Base-by-base conservation (phyloP, 2,113 vertebrate genomes). In the Gallinago jamesoni region DNA sequence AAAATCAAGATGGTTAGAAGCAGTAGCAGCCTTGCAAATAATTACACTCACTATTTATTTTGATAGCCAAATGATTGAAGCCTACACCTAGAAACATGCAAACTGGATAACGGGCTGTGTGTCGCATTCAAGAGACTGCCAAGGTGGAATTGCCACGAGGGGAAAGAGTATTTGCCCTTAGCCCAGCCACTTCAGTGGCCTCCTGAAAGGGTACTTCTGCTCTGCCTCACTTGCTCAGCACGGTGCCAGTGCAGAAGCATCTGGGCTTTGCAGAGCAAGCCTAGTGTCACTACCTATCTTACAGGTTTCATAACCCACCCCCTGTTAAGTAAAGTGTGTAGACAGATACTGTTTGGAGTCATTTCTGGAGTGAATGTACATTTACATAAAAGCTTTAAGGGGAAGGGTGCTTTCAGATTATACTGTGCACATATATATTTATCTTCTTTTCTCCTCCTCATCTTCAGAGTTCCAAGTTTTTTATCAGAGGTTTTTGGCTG, bases 131-230 rank as follows among this genome's bases (percentile, higher is more conserved):
- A 37, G 57, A 24, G 47, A 59, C 82, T 17, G 57, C 37, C 21
- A 5, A 45, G 57, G 57, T 2, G 2, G 28, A 55, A 23, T 59
- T 50, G 24, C 24, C 30, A 11, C 6, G 18, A 10, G 23, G 48
- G 39, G 12, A 57, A 43, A 12, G 24, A 13, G 25, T 1, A 1
- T 21, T 35, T 1, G 4, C 19, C 35, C 14, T 1, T 17, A 23
- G 19, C 28, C 1, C 2, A 35, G 57, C 31, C 0, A 3, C 37
- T 14, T 24, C 33, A 37, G 57, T 17, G 28, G 43, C 53, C 25
- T 68, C 53, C 53, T 25, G 45, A 14, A 45, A 45, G 37, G 69
- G 39, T 21, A 21, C 41, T 13, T 35, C 69, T 31, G 59, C 37
- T 64, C 48, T 10, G 17, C 35, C 8, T 28, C n/a, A 4, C n/a